phyloP scores from a whole-genome alignment of 2,888 invertebrate species.

The Globia sparganii region DNA sequence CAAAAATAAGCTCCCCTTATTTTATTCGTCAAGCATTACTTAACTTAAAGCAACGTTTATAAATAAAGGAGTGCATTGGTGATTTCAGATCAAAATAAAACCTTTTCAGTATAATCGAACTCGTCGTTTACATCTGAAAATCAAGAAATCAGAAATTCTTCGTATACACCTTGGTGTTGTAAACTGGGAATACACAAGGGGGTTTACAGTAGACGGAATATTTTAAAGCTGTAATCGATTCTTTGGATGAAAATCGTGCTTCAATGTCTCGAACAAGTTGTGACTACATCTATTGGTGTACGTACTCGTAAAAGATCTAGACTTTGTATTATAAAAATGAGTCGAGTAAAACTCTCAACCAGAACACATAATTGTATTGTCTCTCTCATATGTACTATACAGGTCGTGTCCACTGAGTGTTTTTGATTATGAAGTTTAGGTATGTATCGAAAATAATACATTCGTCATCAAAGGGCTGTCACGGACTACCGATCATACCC shows the following conservation, averaged over 20 bases:
- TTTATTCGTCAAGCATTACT: too few relatives aligned
- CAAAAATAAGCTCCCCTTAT: too few relatives aligned
- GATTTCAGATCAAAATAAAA: background rate
- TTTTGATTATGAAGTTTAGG: background rate
- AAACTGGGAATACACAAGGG: background rate
- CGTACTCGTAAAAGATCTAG: background rate
- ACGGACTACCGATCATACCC: constrained; percentile 30
- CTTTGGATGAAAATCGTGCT: background rate
- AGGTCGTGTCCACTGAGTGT: background rate
- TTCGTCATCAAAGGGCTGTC: constrained; percentile 38
- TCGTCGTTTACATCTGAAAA: background rate
- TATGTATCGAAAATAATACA: background rate
- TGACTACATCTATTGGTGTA: background rate
- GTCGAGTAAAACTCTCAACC: background rate
- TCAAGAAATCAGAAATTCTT: background rate
- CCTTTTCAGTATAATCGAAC: background rate
- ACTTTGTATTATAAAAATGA: background rate
- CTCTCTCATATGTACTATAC: background rate
- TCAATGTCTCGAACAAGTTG: background rate
- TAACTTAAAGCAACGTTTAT: too few relatives aligned
- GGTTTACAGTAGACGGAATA: background rate
- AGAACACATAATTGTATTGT: background rate
- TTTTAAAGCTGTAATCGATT: background rate
- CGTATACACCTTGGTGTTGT: too few relatives aligned
- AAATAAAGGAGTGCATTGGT: background rate